phyloP scores from a whole-genome alignment of 2,888 invertebrate species.

The Punctoribates punctum region DNA sequence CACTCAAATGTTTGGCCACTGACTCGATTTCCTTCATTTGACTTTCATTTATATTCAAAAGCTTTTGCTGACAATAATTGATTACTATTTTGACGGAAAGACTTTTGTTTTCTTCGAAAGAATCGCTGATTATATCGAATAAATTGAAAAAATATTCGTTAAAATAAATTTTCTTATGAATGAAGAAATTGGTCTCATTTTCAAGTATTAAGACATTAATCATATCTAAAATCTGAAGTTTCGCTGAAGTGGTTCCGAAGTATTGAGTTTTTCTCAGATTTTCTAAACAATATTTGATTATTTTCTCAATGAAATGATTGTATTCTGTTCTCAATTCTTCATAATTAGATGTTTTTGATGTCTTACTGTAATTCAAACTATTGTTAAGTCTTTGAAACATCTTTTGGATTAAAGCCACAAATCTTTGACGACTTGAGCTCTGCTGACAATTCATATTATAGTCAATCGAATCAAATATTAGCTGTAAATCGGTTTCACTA shows the following conservation, averaged over 20 bases:
- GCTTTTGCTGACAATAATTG: neutral
- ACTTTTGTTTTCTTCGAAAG: conserved; percentile 36
- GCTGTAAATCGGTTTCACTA: neutral
- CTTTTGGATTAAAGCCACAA: conserved; percentile 45
- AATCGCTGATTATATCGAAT: conserved; percentile 30
- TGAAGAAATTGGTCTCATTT: neutral
- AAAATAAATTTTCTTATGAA: conserved; percentile 12
- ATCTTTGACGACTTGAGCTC: conserved; percentile 45
- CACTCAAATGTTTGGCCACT: conserved; percentile 21
- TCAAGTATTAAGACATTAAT: neutral
- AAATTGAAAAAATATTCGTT: conserved; percentile 10
- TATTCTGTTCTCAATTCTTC: neutral
- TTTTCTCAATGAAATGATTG: conserved; percentile 17
- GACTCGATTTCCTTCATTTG: conserved; percentile 45
- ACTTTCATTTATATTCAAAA: conserved; percentile 47
- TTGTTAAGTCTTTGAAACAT: conserved; percentile 36
- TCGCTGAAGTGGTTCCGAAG: conserved; percentile 33
- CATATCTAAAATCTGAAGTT: conserved; percentile 6
- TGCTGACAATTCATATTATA: conserved; percentile 45
- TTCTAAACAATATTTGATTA: conserved; percentile 36
- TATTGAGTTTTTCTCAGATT: conserved; percentile 31
- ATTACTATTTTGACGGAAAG: neutral
- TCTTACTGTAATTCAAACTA: conserved; percentile 11
- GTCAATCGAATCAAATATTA: conserved; percentile 15
- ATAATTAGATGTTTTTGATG: neutral